Conservation (phyloP, 2,113 vertebrate genomes). For the Spea bombifrons region DNA sequence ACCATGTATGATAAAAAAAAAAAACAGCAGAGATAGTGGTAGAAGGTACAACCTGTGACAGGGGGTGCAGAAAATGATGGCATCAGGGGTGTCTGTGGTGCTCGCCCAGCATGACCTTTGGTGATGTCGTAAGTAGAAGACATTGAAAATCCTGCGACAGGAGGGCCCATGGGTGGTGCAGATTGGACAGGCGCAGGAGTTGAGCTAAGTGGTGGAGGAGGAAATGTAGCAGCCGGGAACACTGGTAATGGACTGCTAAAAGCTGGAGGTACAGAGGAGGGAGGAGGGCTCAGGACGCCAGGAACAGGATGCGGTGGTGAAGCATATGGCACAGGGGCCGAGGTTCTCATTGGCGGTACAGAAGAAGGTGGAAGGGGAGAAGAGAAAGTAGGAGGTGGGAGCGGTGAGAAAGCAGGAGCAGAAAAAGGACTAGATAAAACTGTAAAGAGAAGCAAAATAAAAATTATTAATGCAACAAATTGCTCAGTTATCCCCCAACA, state of each 20-base stretch:
- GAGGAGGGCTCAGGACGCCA: slow-evolving; percentile 40
- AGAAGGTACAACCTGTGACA: slow-evolving; percentile 70
- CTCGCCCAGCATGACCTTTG: slow-evolving; percentile 86
- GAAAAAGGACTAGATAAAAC: slow-evolving; percentile 60
- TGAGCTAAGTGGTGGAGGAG: slow-evolving; percentile 51
- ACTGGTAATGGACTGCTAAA: slow-evolving; percentile 51
- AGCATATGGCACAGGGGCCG: slow-evolving; percentile 58
- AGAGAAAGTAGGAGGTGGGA: slow-evolving; percentile 55
- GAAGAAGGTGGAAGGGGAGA: slow-evolving; percentile 56
- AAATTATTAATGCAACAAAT: not conserved
- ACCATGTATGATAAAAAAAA: too few relatives aligned
- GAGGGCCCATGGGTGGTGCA: slow-evolving; percentile 70
- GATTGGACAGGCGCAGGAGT: slow-evolving; percentile 53
- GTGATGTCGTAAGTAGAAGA: slow-evolving; percentile 85
- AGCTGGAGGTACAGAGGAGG: slow-evolving; percentile 44
- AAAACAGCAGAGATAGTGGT: too few relatives aligned
- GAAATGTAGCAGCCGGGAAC: slow-evolving; percentile 42
- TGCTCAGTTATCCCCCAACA: not conserved
- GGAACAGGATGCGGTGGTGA: slow-evolving; percentile 43
- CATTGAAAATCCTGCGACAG: slow-evolving; percentile 75
- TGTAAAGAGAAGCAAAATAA: slow-evolving; percentile 44
- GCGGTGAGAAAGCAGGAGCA: slow-evolving; percentile 50
- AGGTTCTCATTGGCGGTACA: slow-evolving; percentile 54
- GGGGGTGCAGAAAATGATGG: slow-evolving; percentile 77
- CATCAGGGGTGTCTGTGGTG: slow-evolving; percentile 91